phyloP scores from a whole-genome alignment of 2,113 vertebrate genomes.

The Thunnus maccoyii region DNA sequence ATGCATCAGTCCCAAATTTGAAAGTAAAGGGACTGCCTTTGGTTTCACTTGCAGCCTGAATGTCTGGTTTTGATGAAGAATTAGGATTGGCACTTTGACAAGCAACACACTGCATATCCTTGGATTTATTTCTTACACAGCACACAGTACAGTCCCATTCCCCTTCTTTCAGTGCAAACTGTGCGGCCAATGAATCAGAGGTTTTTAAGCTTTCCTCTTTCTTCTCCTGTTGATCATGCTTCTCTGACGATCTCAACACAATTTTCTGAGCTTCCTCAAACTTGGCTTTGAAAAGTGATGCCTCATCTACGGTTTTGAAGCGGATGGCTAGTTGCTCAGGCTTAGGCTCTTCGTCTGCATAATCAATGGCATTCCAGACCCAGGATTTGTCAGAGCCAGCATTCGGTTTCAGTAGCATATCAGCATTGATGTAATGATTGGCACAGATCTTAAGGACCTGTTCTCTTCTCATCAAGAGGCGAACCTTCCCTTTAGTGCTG shows the following conservation, averaged over 20 bases:
- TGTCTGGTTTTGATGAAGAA: slow-evolving; percentile 62
- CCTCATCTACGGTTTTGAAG: slow-evolving; percentile 97
- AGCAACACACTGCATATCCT: slow-evolving; percentile 81
- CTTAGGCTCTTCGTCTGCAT: slow-evolving; percentile 94
- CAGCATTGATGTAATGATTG: slow-evolving; percentile 96
- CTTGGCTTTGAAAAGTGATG: slow-evolving; percentile 92
- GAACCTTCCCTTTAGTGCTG: slow-evolving; percentile 92
- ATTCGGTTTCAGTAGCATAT: slow-evolving; percentile 94
- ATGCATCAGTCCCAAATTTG: slow-evolving; percentile 83
- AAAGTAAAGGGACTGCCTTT: slow-evolving; percentile 76
- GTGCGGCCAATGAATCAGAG: slow-evolving; percentile 78
- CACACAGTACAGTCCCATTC: slow-evolving; percentile 90
- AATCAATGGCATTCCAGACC: slow-evolving; percentile 97
- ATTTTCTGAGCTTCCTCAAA: slow-evolving; percentile 93
- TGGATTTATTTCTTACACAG: slow-evolving; percentile 84
- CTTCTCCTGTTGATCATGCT: slow-evolving; percentile 39
- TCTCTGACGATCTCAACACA: slow-evolving; percentile 70
- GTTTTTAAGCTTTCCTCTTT: slow-evolving; percentile 46
- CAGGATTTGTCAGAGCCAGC: slow-evolving; percentile 95
- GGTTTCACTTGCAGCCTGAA: slow-evolving; percentile 55
- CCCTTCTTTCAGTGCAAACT: slow-evolving; percentile 87
- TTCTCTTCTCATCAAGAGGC: slow-evolving; percentile 96
- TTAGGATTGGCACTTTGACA: slow-evolving; percentile 84
- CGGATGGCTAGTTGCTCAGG: slow-evolving; percentile 95
- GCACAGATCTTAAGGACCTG: slow-evolving; percentile 98